These are phyloP conservation scores for Pycnomerus fuliginosus DNA, from an alignment of 2,888 invertebrate genomes.

Conservation along the genomic window DNA sequence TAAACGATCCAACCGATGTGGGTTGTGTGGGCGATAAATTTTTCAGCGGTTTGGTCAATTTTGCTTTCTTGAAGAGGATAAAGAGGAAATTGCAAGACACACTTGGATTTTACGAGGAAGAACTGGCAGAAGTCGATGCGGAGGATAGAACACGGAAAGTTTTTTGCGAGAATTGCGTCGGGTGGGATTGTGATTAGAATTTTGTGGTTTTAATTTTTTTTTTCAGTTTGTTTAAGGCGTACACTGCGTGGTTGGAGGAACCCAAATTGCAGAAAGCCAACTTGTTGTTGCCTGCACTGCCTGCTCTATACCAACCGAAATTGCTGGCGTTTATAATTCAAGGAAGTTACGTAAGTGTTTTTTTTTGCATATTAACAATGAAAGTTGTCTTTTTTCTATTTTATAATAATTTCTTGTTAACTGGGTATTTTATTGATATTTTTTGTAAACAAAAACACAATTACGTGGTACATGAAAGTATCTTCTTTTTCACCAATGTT, in stretches of 20 bases:
- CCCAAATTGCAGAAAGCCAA: slow-evolving; percentile 68
- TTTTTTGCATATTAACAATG: slow-evolving; percentile 1
- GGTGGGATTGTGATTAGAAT: slow-evolving; percentile 44
- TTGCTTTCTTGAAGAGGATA: slow-evolving; percentile 66
- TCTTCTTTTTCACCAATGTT: too few relatives aligned
- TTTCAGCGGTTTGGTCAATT: slow-evolving; percentile 69
- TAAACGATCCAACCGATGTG: slow-evolving; percentile 54
- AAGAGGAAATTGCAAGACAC: slow-evolving; percentile 68
- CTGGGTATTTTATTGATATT: background rate
- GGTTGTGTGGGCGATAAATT: slow-evolving; percentile 73
- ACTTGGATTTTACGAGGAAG: slow-evolving; percentile 57
- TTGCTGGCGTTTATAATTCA: slow-evolving; percentile 64
- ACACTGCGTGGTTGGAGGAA: slow-evolving; percentile 77
- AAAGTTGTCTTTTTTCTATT: background rate
- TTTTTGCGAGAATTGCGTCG: slow-evolving; percentile 41
- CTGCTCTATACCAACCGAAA: slow-evolving; percentile 70
- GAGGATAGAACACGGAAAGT: slow-evolving; percentile 23
- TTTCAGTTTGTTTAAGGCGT: slow-evolving; percentile 52
- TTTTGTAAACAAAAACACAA: too few relatives aligned
- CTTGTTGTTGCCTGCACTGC: slow-evolving; percentile 66
- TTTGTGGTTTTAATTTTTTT: slow-evolving; percentile 5
- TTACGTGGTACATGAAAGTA: too few relatives aligned
- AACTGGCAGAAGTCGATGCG: slow-evolving; percentile 50
- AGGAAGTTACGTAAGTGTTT: slow-evolving; percentile 55
- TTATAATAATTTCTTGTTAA: background rate